Base-by-base conservation (phyloP, 2,888 invertebrate species). In the Psococerastis gibbosa region DNA sequence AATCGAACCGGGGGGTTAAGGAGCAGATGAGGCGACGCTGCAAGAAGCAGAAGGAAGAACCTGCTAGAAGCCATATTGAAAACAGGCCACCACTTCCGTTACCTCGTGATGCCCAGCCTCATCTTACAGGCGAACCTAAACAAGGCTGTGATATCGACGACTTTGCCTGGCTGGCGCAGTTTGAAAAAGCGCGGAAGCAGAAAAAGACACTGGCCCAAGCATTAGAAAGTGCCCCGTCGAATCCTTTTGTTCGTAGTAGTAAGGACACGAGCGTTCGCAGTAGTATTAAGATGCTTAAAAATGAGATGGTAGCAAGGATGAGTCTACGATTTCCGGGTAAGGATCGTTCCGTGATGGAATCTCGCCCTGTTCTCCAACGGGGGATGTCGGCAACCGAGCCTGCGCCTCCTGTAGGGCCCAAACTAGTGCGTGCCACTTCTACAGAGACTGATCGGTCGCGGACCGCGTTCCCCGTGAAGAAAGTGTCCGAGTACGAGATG, bases 21-120 rank as follows among this genome's bases (percentile, higher is more conserved):
- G 38, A 38, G 5, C 20, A 6, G 6, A 16, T 18, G 38, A 15
- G 22, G 20, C 15, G 35, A 8, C 27, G 27, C 27, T 27, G 6
- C 6, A 6, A 11, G 27, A 27, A 27, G 11, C 27, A 6, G 6
- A 6, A 11, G 6, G 27, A 27, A 11, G 27, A 27, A 11, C 6
- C 8, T 11, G 8, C 27, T 11, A 6, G 35, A 8, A 34, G 35
- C 35, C 35, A 34, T 34, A 18, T 38, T 6, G 38, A 38, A 20
- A 38, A 38, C 18, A 3, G 38, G 5, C 38, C 38, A 18, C 38
- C 38, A n/a, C 11, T 38, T 5, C 38, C 38, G 4, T 20, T 38
- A 13, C 38, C 38, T 4, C 17, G 38, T 9, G 38, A 38, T 38
- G 38, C 38, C 4, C 38, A 6, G 8, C 20, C 35, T 8, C n/a